phyloP scores from a whole-genome alignment of 2,113 vertebrate species.

The Pelvicachromis taeniatus region DNA sequence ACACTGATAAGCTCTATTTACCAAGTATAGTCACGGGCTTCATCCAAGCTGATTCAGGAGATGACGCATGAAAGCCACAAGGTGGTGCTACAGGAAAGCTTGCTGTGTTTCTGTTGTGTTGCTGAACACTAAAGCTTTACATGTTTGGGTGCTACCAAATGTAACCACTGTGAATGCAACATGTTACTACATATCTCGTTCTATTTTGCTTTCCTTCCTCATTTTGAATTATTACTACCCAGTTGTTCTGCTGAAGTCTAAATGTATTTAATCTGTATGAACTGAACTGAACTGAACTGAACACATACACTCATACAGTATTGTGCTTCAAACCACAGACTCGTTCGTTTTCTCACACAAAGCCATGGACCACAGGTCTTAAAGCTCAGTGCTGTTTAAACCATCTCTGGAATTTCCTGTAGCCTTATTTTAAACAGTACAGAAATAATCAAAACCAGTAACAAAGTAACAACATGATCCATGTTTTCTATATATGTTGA shows the following conservation, averaged over 20 bases:
- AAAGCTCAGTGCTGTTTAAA: neutral
- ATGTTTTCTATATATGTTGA: neutral
- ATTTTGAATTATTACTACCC: neutral
- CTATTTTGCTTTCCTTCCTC: neutral
- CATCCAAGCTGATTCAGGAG: neutral
- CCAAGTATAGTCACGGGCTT: fast-evolving
- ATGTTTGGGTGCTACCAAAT: neutral
- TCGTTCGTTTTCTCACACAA: neutral
- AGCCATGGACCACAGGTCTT: neutral
- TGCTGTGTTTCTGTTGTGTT: neutral
- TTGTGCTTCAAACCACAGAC: neutral
- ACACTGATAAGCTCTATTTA: fast-evolving
- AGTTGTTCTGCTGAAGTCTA: neutral
- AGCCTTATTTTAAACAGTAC: neutral
- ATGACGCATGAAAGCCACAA: neutral
- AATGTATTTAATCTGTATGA: neutral
- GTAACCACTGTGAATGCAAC: neutral
- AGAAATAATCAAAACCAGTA: no score
- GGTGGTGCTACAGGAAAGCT: neutral
- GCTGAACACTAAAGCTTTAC: fast-evolving
- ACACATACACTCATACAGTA: fast-evolving
- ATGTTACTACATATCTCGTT: neutral
- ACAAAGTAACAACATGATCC: neutral
- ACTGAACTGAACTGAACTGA: neutral
- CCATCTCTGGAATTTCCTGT: neutral